Conservation (phyloP, 2,888 invertebrate genomes). For the Leistus spinibarbis region DNA sequence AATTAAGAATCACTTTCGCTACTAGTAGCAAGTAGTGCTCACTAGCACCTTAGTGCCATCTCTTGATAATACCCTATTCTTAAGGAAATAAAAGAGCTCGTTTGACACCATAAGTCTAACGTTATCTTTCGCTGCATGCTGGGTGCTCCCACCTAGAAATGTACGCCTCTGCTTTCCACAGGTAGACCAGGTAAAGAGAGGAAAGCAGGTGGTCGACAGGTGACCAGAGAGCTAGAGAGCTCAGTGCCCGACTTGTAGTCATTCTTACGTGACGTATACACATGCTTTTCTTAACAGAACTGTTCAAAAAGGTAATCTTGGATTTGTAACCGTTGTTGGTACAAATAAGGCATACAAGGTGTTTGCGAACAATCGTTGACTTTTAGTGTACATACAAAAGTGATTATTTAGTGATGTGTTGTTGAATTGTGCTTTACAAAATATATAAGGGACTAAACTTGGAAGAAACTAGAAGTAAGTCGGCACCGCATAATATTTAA, state of each 20-base stretch:
- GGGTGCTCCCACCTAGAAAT: background rate
- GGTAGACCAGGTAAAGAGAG: constrained; percentile 8
- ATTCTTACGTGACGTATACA: background rate
- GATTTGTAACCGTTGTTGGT: background rate
- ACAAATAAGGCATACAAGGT: background rate
- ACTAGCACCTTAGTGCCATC: no score
- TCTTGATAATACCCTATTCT: no score
- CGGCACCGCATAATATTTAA: background rate
- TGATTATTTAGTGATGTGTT: background rate
- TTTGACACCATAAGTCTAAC: background rate
- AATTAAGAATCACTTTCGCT: no score
- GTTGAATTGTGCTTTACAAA: background rate
- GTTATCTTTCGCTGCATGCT: background rate
- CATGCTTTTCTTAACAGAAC: background rate
- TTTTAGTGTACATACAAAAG: background rate
- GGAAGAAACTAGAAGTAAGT: background rate
- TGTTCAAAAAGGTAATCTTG: background rate
- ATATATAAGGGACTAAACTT: background rate
- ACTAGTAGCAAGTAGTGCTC: no score
- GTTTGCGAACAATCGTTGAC: constrained; percentile 1
- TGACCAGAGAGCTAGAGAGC: constrained; percentile 20
- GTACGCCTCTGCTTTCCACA: background rate
- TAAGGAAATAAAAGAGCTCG: background rate
- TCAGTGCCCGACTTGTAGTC: constrained; percentile 20
- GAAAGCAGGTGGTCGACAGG: constrained; percentile 32